These are phyloP conservation scores for Metalampra italica DNA, from an alignment of 2,888 invertebrate genomes.

Conservation along the genomic window DNA sequence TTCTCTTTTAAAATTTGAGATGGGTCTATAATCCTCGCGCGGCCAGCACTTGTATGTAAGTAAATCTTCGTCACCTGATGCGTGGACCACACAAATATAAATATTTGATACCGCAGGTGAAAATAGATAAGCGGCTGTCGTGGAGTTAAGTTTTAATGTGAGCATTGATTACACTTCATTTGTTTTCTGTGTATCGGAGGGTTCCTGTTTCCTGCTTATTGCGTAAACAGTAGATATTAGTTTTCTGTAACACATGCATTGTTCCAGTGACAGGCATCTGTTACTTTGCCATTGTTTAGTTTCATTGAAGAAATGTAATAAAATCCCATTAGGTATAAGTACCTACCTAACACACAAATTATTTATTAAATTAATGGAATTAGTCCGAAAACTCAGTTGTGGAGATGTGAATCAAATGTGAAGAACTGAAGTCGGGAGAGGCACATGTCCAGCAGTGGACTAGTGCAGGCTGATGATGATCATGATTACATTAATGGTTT, in stretches of 20 bases:
- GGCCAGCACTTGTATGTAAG: conserved; percentile 58
- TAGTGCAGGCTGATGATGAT: no score
- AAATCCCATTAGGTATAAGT: no score
- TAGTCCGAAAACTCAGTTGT: no score
- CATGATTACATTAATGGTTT: no score
- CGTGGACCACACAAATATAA: conserved; percentile 67
- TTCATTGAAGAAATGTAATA: neutral
- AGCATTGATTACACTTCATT: conserved; percentile 34
- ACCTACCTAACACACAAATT: no score
- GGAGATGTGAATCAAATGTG: no score
- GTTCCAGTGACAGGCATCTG: neutral
- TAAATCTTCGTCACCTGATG: conserved; percentile 62
- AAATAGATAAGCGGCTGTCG: conserved; percentile 30
- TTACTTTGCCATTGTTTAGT: neutral
- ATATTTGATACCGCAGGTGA: conserved; percentile 42
- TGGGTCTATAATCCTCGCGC: conserved; percentile 68
- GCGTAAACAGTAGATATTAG: neutral
- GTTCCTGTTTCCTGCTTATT: conserved; percentile 24
- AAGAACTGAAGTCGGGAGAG: no score
- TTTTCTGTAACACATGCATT: conserved; percentile 1
- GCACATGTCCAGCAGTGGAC: no score
- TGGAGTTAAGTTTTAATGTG: conserved; percentile 25
- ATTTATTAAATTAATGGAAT: no score
- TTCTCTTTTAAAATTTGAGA: conserved; percentile 69
- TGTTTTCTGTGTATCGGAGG: conserved; percentile 18